A percentile compares a stretch with the other conserved stretches of the same genome.
phyloP scores from a whole-genome alignment of 2,797 vertebrate species.

The Cebuella pygmaea region DNA sequence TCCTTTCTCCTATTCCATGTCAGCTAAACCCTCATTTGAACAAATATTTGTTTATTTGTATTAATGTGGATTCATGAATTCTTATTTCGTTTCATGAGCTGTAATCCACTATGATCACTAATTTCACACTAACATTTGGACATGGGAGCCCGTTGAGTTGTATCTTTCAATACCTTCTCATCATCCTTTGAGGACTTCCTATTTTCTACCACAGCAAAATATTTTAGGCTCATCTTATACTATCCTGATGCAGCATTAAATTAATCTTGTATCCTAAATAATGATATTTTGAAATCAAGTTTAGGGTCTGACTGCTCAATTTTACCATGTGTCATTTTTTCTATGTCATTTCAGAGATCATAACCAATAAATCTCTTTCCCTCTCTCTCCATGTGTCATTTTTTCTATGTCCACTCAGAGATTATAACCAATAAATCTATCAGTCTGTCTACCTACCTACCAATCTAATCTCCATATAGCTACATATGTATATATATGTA shows the following conservation, averaged over 20 bases:
- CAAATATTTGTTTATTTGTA: not conserved
- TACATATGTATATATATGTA: not conserved
- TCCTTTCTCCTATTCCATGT: not conserved
- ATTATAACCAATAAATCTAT: not conserved
- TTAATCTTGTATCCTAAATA: not conserved
- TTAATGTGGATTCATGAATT: not conserved
- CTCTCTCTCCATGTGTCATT: not conserved
- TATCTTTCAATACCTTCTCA: not conserved
- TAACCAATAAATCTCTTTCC: too few species aligned
- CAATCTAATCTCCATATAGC: not conserved
- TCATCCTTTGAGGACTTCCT: not conserved
- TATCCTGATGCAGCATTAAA: not conserved
- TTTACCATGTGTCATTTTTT: not conserved
- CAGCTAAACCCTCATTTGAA: not conserved
- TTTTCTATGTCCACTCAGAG: not conserved
- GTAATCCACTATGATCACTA: not conserved
- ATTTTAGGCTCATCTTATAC: not conserved
- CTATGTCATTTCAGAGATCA: too few species aligned
- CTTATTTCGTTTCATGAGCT: slow-evolving; percentile 2
- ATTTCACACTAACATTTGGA: not conserved
- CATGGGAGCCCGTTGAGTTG: not conserved
- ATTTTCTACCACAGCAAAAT: not conserved
- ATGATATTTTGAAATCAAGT: not conserved
- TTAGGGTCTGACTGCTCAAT: not conserved
- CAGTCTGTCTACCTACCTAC: not conserved